Base-by-base conservation (phyloP, 2,888 invertebrate species). In the Ditylenchus weischeri region DNA sequence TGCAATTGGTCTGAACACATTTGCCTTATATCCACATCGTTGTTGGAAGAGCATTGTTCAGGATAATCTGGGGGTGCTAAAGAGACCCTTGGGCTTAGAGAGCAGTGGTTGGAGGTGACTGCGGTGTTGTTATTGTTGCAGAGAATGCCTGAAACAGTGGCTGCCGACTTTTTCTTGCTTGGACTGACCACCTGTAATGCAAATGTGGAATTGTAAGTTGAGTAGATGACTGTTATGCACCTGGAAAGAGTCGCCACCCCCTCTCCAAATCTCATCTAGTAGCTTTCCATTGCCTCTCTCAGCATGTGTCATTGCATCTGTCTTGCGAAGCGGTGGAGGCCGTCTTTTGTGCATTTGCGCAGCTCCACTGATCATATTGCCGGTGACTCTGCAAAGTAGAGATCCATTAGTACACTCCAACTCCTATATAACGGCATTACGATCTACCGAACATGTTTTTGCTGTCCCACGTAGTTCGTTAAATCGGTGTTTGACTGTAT, bases 321-420 rank as follows among this genome's bases (percentile, higher is more conserved):
- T 81, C 70, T 76, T 80, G 50, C 79, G 74, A 69, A 81, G 69
- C 11, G 36, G 54, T 76, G 79, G 79, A 64, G 78, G 72, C 69
- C 82, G 73, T 73, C 81, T 78, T 73, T 81, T 81, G 76, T 81
- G 81, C 68, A 81, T 81, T 70, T 80, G 79, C 62, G 81, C 79
- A 59, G 81, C 81, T 69, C 80, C 80, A 77, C 78, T 78, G 75
- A 81, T 81, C 81, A 81, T 81, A 75, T 81, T 81, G 72, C 77
- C 78, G 71, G 78, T 77, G 67, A 79, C 79, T 77, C 80, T 80
- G 29, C 21, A 54, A 54, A 43, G 3, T 43, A 43, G 43, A 13
- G 2, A 43, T 43, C 5, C 29, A 29, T 29, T 29, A 29, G 29
- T 29, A 5, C 2, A 29, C 29, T 29, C 29, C 2, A 29, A n/a